Evolutionary conservation across 1,140 invertebrate species (phyloP).

Genomic region (Diuraphis noxia): DNA sequence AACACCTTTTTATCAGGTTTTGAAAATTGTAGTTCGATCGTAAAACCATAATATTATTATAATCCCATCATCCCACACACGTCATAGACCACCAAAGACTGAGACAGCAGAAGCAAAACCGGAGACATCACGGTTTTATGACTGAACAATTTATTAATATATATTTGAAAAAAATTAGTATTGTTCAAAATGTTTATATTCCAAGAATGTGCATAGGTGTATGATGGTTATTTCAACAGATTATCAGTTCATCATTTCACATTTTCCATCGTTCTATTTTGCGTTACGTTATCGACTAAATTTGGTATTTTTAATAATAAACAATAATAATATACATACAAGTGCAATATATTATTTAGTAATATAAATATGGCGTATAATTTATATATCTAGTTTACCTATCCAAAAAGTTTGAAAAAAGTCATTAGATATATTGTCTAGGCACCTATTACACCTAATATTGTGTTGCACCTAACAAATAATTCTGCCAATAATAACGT

Average conservation of each 20-base stretch:
- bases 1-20: background rate
- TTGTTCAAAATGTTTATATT: background rate
- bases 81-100: background rate
- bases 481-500: background rate
- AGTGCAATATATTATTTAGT: too few relatives aligned
- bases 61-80: background rate
- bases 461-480: background rate
- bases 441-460: too few relatives aligned
- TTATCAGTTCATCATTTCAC: background rate
- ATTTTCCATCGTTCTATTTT: background rate
- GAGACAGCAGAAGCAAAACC: background rate
- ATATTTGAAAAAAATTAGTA: background rate
- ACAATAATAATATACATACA: too few relatives aligned
- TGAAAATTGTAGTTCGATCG: background rate
- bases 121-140: background rate
- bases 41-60: background rate
- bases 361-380: too few relatives aligned
- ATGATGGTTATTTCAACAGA: background rate
- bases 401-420: too few relatives aligned
- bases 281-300: background rate
- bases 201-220: background rate
- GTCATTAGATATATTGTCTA: too few relatives aligned
- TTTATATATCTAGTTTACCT: too few relatives aligned
- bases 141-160: background rate
- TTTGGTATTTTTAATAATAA: background rate